These are phyloP conservation scores for Trachelus stipa DNA, from an alignment of 2,888 invertebrate genomes.

Conservation along the genomic window DNA sequence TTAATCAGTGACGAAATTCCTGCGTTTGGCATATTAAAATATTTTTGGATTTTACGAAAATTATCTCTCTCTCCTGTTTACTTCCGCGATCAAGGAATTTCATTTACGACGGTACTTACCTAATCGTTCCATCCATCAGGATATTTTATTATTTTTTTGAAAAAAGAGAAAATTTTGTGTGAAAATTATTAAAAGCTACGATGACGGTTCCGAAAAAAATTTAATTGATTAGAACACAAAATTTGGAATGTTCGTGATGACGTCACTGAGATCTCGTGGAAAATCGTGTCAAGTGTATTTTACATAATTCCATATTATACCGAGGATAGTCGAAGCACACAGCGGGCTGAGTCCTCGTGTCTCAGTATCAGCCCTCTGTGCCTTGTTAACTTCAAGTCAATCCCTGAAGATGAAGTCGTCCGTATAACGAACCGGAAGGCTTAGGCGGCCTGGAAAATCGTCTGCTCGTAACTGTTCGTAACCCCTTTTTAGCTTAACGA, in stretches of 20 bases:
- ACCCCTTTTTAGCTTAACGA: constrained; percentile 1
- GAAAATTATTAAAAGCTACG: not conserved
- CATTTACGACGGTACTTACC: too few species aligned
- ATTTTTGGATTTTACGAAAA: not conserved
- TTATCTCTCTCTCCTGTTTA: not conserved
- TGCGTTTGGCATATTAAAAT: not conserved
- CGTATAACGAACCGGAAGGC: not conserved
- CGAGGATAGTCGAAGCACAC: too few species aligned
- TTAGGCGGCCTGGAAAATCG: constrained; percentile 2
- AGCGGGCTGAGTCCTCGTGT: not conserved
- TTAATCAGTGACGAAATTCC: not conserved
- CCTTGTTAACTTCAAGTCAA: not conserved
- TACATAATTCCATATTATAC: constrained; percentile 19
- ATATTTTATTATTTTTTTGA: too few species aligned
- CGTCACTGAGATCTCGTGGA: not conserved
- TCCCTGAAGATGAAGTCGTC: not conserved
- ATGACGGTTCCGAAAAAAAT: not conserved
- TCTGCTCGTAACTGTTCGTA: constrained; percentile 1
- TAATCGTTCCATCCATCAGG: too few species aligned
- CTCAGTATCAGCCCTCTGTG: too few species aligned
- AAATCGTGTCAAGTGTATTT: constrained; percentile 30
- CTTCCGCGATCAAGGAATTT: too few species aligned
- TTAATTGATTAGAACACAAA: not conserved
- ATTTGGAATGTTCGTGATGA: not conserved
- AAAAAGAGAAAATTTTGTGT: too few species aligned